Conservation (phyloP, 1,140 invertebrate genomes). For the Dreissena polymorpha region DNA sequence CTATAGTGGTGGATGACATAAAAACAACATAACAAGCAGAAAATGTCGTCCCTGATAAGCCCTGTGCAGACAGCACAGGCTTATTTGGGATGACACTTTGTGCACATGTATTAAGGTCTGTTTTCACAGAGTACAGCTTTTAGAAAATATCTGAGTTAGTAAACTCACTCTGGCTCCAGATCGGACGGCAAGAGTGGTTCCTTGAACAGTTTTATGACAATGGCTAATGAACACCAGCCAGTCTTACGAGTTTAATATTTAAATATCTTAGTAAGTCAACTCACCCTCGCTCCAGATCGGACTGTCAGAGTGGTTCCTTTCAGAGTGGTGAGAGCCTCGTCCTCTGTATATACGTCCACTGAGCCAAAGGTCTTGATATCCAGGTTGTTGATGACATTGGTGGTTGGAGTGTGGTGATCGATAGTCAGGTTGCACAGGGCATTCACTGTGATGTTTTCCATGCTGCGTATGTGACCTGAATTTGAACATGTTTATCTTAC, state of each 20-base stretch:
- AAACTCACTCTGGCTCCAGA: constrained; percentile 68
- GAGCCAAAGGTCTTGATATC: constrained; percentile 69
- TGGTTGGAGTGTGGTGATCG: constrained; percentile 53
- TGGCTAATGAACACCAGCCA: too few relatives aligned
- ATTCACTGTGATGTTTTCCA: constrained; percentile 68
- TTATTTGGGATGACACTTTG: too few relatives aligned
- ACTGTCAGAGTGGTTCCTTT: constrained; percentile 64
- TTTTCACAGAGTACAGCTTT: too few relatives aligned
- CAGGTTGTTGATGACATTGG: constrained; percentile 53
- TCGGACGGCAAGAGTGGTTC: constrained; percentile 63
- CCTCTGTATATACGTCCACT: constrained; percentile 60
- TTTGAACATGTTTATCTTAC: not conserved
- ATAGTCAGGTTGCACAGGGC: constrained; percentile 61
- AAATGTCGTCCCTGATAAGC: too few relatives aligned
- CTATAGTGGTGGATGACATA: too few relatives aligned
- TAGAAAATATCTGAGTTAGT: too few relatives aligned
- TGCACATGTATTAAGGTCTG: too few relatives aligned
- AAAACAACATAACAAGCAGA: too few relatives aligned
- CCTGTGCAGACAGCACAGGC: too few relatives aligned
- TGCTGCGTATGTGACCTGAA: constrained; percentile 63
- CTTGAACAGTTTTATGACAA: constrained; percentile 61
- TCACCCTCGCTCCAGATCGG: constrained; percentile 65
- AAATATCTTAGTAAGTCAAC: too few relatives aligned
- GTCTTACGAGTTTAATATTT: too few relatives aligned
- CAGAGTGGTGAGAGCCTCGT: constrained; percentile 60